Evolutionary conservation across 2,797 vertebrate species (phyloP), one percentile per base, ranked within the genome.

Genomic region (Discoglossus pictus): DNA sequence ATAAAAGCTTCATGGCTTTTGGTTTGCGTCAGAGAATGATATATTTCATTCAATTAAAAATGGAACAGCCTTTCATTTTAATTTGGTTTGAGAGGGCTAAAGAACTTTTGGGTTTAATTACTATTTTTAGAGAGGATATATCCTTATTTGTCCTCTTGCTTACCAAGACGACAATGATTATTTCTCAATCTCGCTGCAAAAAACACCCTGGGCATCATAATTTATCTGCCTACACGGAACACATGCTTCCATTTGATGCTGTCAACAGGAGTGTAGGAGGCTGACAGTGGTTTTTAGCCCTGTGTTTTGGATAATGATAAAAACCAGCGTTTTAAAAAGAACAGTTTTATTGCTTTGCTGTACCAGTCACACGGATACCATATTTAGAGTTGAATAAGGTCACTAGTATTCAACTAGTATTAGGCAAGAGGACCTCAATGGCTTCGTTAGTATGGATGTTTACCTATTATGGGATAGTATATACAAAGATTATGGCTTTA

Each of bases 311-410:
- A 51, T 59, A 63, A 68, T 53, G 44, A 52, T 36, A 76, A 76
- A 73, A 74, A 31, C 11, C 56, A 75, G 9, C 11, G 18, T 71
- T 18, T 54, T 78, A 67, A 74, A 76, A 75, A 70, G 17, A 69
- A 75, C 68, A 36, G 23, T 42, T 43, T 43, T 68, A 51, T 68
- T 69, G 56, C 52, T 53, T 44, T 53, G 40, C 36, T 10, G 12
- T 35, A 64, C 59, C 36, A 9, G 24, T 25, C 8, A 64, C 38
- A 47, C 58, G 7, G 12, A 55, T 2, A 74, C 31, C 35, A 71
- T 42, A 25, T 6, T 24, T 62, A 12, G 0, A 47, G 55, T 74
- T 67, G 70, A 76, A 20, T 36, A 60, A 72, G 68, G 73, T 72
- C 63, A 70, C 54, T 62, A 27, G 16, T 39, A 8, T 55, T 17